These are phyloP conservation scores for Labrus mixtus DNA, from an alignment of 2,113 vertebrate genomes.

Conservation along the genomic window DNA sequence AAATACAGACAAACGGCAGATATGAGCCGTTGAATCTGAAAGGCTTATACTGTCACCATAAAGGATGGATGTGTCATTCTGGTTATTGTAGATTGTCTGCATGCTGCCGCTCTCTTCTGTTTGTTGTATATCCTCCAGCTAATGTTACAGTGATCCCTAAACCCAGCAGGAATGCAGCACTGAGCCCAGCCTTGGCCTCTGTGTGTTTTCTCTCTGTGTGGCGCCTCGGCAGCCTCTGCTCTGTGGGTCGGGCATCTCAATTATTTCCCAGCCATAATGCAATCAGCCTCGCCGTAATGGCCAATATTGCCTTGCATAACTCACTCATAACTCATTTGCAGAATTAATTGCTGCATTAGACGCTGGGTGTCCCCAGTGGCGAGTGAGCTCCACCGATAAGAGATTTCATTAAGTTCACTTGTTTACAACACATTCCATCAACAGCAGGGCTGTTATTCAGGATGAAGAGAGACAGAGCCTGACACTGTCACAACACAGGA, in stretches of 20 bases:
- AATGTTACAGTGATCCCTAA: constrained; percentile 19
- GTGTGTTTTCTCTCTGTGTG: constrained; percentile 3
- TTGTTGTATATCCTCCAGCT: constrained; percentile 15
- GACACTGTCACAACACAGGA: constrained; percentile 17
- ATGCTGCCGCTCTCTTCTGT: constrained; percentile 10
- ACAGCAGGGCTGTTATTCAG: constrained; percentile 25
- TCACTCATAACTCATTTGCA: constrained; percentile 73
- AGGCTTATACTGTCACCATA: constrained; percentile 17
- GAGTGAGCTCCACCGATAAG: constrained; percentile 52
- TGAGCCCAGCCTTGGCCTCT: background rate
- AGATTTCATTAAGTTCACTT: constrained; percentile 71
- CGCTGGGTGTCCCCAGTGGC: constrained; percentile 56
- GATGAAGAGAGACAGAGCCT: constrained; percentile 22
- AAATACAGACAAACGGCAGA: constrained; percentile 14
- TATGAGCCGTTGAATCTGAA: background rate
- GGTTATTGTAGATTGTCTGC: constrained; percentile 5
- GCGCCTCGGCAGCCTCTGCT: constrained; percentile 28
- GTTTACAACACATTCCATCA: constrained; percentile 68
- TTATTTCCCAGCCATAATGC: constrained; percentile 60
- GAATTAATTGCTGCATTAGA: constrained; percentile 74
- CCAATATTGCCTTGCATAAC: constrained; percentile 58
- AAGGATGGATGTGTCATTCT: constrained; percentile 11
- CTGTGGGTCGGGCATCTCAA: constrained; percentile 56
- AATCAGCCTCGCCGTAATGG: constrained; percentile 66
- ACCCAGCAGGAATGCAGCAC: constrained; percentile 12